Conservation (phyloP, 1,140 invertebrate species). For the Drosophila pectinifera region DNA sequence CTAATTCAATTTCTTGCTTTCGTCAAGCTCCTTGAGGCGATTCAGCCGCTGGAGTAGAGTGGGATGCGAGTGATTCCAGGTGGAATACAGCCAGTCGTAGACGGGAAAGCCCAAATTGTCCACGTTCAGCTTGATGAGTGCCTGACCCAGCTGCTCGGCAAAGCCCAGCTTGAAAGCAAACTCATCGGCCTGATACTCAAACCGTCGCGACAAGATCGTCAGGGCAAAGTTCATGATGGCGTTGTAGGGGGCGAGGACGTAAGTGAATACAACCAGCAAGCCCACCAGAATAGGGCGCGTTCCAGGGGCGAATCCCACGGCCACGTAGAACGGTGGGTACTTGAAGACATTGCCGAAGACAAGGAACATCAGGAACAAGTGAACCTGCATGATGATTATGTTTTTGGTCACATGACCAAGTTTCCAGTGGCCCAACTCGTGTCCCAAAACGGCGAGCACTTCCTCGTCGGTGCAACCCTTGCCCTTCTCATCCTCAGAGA, state of each 20-base stretch:
- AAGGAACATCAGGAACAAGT: constrained; percentile 91
- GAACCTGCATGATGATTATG: constrained; percentile 92
- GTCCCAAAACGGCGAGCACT: constrained; percentile 96
- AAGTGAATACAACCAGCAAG: constrained; percentile 95
- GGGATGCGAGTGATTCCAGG: constrained; percentile 98
- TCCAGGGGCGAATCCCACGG: constrained; percentile 93
- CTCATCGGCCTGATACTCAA: constrained; percentile 98
- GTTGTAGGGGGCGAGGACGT: constrained; percentile 97
- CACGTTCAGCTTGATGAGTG: constrained; percentile 96
- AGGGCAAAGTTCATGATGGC: constrained; percentile 91
- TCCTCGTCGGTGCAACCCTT: constrained; percentile 96
- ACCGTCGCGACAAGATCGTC: constrained; percentile 90
- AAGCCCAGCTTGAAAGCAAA: constrained; percentile 94
- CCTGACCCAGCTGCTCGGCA: constrained; percentile 89
- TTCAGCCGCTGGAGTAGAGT: constrained; percentile 96
- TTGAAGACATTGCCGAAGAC: constrained; percentile 95
- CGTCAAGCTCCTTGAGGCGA: constrained; percentile 67
- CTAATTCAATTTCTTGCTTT: constrained; percentile 63
- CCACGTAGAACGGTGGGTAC: constrained; percentile 91
- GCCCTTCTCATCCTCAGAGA: constrained; percentile 86
- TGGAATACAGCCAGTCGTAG: constrained; percentile 95
- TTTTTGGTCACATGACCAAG: constrained; percentile 96
- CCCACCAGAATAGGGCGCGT: constrained; percentile 96
- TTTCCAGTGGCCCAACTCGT: constrained; percentile 99
- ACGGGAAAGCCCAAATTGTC: constrained; percentile 98